Percentiles rank a stretch among this genome's conserved stretches.
These are phyloP conservation scores for Ditylenchus dipsaci DNA, from an alignment of 1,140 invertebrate genomes.

Conservation along the genomic window DNA sequence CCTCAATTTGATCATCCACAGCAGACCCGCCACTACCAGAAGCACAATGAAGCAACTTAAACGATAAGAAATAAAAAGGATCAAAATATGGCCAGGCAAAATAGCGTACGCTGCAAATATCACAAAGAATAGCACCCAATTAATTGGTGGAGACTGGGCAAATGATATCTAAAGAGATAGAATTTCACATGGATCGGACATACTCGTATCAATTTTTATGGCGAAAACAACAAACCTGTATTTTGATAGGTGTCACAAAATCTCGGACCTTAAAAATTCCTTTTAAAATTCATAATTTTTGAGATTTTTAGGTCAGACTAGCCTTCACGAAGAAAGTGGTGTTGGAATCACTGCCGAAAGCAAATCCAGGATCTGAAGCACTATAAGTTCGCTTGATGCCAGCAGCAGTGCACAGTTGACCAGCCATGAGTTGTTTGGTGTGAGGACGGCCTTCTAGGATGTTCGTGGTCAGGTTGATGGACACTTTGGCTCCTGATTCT, in stretches of 20 bases:
- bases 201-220: not conserved
- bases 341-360: conserved; percentile 53
- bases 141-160: conserved; percentile 57
- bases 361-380: conserved; percentile 28
- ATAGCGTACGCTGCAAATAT: conserved; percentile 56
- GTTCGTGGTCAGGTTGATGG: conserved; percentile 38
- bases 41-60: conserved; percentile 58
- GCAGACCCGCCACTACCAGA: conserved; percentile 52
- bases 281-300: too few species aligned
- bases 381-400: conserved; percentile 52
- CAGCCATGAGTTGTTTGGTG: conserved; percentile 29
- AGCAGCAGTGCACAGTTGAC: conserved; percentile 32
- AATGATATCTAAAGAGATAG: conserved; percentile 52
- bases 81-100: too few species aligned
- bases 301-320: not conserved
- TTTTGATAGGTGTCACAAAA: conserved; percentile 55
- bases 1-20: conserved; percentile 55
- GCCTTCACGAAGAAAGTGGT: conserved; percentile 57
- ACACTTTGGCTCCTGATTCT: conserved; percentile 45
- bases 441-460: conserved; percentile 43
- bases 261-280: conserved; percentile 17
- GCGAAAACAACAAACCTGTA: not conserved
- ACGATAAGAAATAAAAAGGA: too few species aligned
- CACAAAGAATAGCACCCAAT: conserved; percentile 58
- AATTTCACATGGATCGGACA: not conserved